Percentiles rank a stretch among this genome's conserved stretches.
These are phyloP conservation scores for Tortrix viridana DNA, from an alignment of 2,888 invertebrate species.

Conservation along the genomic window DNA sequence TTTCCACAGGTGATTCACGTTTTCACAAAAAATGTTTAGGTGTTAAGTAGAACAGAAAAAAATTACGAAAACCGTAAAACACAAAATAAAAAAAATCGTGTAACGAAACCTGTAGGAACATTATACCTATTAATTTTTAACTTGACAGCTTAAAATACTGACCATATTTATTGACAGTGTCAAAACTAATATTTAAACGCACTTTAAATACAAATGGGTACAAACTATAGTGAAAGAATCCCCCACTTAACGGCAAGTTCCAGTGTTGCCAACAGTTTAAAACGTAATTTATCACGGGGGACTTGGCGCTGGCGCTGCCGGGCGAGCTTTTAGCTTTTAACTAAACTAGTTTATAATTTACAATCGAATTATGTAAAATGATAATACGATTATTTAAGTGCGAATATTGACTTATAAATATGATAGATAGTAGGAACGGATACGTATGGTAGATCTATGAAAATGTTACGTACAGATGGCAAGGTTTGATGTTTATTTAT, in stretches of 20 bases:
- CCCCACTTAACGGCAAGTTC: constrained; percentile 27
- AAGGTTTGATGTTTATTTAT: too few relatives aligned
- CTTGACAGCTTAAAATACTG: too few relatives aligned
- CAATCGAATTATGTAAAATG: constrained; percentile 32
- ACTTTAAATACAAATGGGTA: constrained; percentile 2
- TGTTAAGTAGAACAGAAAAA: too few relatives aligned
- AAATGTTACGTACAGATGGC: too few relatives aligned
- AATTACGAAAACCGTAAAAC: too few relatives aligned
- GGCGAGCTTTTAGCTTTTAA: constrained; percentile 68
- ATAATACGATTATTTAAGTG: constrained; percentile 8
- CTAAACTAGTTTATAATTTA: constrained; percentile 27
- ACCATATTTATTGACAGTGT: too few relatives aligned
- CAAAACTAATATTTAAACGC: not conserved
- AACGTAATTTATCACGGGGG: constrained; percentile 70
- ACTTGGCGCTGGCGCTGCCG: constrained; percentile 64
- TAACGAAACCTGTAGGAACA: too few relatives aligned
- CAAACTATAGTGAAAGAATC: constrained; percentile 15
- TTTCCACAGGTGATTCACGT: too few relatives aligned
- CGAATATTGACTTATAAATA: constrained; percentile 6
- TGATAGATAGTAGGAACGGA: not conserved
- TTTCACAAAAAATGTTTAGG: too few relatives aligned
- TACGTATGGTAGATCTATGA: too few relatives aligned
- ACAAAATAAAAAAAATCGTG: too few relatives aligned
- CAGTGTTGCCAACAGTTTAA: constrained; percentile 75
- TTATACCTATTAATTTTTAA: too few relatives aligned